These are phyloP conservation scores for Euspilapteryx auroguttella DNA, from an alignment of 2,888 invertebrate species.

Conservation along the genomic window DNA sequence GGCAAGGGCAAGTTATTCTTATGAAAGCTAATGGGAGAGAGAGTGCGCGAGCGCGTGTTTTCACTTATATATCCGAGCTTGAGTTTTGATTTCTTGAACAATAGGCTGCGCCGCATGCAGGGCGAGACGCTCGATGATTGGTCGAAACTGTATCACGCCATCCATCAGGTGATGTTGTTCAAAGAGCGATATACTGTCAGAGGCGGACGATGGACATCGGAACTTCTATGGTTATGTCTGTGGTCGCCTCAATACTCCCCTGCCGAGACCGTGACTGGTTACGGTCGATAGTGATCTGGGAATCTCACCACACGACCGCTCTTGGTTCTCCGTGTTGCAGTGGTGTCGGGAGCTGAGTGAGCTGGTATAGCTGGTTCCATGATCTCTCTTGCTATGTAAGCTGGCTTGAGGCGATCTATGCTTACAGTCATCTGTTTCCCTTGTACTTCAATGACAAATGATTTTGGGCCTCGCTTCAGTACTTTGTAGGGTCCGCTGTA, in stretches of 20 bases:
- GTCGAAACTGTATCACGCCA: too few relatives aligned
- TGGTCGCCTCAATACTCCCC: slow-evolving; percentile 3
- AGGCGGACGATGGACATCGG: too few relatives aligned
- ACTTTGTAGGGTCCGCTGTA: slow-evolving; percentile 1
- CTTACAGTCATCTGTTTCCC: background rate
- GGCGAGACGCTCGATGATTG: too few relatives aligned
- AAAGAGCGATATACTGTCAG: too few relatives aligned
- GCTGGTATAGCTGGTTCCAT: background rate
- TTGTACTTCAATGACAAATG: background rate
- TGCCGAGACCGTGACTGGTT: slow-evolving; percentile 2
- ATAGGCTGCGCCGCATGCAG: too few relatives aligned
- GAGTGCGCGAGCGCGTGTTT: too few relatives aligned
- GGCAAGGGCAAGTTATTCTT: too few relatives aligned
- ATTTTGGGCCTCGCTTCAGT: background rate
- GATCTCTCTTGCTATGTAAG: background rate
- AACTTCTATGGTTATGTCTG: too few relatives aligned
- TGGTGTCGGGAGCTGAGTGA: background rate
- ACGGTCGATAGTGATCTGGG: slow-evolving; percentile 3
- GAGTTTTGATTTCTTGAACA: too few relatives aligned
- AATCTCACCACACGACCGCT: slow-evolving; percentile 1
- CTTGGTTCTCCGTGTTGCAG: background rate
- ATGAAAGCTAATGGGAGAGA: too few relatives aligned
- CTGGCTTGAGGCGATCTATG: slow-evolving; percentile 1
- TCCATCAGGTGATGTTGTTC: too few relatives aligned
- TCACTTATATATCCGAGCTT: too few relatives aligned